These are phyloP conservation scores for Pachypsylla venusta DNA, from an alignment of 1,140 invertebrate species.

Conservation along the genomic window DNA sequence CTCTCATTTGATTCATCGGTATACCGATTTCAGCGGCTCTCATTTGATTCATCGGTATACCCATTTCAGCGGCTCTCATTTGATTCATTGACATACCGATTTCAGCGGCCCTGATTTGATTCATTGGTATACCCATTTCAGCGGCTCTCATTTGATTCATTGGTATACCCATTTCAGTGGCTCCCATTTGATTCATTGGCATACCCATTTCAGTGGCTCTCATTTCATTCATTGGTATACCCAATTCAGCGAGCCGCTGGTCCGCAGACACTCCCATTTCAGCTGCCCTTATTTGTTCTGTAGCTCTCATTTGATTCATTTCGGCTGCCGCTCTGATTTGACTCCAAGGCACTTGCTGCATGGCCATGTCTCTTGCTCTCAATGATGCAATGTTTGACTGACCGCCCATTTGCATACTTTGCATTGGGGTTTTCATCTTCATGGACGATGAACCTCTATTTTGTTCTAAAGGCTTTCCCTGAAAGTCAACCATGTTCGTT, in stretches of 20 bases:
- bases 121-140: no score
- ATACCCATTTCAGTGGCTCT: not conserved
- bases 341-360: not conserved
- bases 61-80: no score
- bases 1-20: not conserved
- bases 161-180: not conserved
- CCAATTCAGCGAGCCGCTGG: not conserved
- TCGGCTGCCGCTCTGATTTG: not conserved
- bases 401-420: no score
- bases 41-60: no score
- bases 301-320: no score
- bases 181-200: not conserved
- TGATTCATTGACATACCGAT: not conserved
- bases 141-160: conserved; percentile 4
- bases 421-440: no score
- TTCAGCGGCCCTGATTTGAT: not conserved
- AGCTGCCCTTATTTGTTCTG: not conserved
- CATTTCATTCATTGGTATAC: not conserved
- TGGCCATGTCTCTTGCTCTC: not conserved
- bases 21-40: conserved; percentile 3
- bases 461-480: not conserved
- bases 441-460: no score
- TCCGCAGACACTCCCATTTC: not conserved
- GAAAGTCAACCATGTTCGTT: not conserved
- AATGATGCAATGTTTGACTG: no score